Base-by-base conservation (phyloP, 2,888 invertebrate genomes). In the Lepidocyrtoides sp. region DNA sequence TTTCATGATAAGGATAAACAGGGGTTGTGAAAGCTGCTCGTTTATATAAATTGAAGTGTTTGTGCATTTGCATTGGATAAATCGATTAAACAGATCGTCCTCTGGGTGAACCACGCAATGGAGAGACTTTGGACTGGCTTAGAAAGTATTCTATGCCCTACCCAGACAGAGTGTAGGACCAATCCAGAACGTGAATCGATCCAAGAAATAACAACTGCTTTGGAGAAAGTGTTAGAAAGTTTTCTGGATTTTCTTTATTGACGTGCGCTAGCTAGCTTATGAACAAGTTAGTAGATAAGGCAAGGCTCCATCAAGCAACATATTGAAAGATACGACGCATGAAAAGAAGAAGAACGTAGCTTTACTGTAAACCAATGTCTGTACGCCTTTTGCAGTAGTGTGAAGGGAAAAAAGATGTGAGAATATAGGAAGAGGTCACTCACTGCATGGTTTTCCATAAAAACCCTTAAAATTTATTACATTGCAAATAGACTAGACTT, bases 141-240 rank as follows among this genome's bases (percentile, higher is more conserved):
- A 20, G 26, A 32, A 26, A 32, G 8, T 17, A 54, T 2, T 3
- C 23, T 20, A 51, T 75, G 91, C 51, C 81, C 91, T 60, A 83
- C 91, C 91, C 91, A 83, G 29, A 14, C 12, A 17, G 20, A 1
- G 12, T 51, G 60, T 51, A 32, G 48, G 77, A 54, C 91, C 91
- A 91, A 91, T 91, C 91, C 87, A 75, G 75, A 26, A 17, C 51
- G 1, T 12, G 82, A 36, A 88, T 88, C 87, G 87, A 91, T 91
- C 87, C 75, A 23, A 36, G 41, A 72, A 88, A 82, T 10, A 72
- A 36, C 79, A 57, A 29, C 12, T 23, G 41, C 14, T n/a, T 51
- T 10, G 29, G 63, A 83, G 83, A 63, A 83, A 63, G 83, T 17
- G 14, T 48, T 12, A 26, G 5, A 75, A 75, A 14, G 36, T n/a